Conservation (phyloP, 1,140 invertebrate genomes). For the Teleogryllus occipitalis region DNA sequence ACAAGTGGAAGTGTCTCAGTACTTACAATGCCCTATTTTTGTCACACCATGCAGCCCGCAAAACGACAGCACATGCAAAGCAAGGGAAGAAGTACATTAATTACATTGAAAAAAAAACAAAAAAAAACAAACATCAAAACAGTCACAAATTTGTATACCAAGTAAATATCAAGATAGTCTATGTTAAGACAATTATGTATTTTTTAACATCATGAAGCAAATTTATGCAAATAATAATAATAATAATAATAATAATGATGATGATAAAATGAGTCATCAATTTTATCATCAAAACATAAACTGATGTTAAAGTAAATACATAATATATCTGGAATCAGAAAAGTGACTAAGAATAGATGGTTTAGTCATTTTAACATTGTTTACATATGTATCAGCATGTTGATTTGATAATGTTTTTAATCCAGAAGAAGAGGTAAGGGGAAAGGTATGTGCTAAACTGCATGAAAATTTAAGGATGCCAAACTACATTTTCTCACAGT, state of each 20-base stretch:
- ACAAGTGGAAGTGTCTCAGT: constrained; percentile 17
- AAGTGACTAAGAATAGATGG: not conserved
- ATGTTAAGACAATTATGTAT: constrained; percentile 7
- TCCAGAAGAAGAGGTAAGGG: not conserved
- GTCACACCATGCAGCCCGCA: constrained; percentile 25
- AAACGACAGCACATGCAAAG: constrained; percentile 25
- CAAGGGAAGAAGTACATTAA: constrained; percentile 27
- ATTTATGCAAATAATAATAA: not conserved
- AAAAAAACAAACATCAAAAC: constrained; percentile 15
- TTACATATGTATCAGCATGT: not conserved
- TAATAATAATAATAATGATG: constrained; percentile 7
- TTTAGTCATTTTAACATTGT: not conserved
- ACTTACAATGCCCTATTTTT: constrained; percentile 26
- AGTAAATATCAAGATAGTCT: constrained; percentile 5
- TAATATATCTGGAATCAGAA: not conserved
- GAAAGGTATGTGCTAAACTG: not conserved
- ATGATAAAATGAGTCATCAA: constrained; percentile 11
- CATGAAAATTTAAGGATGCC: not conserved
- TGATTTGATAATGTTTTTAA: not conserved
- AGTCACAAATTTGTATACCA: constrained; percentile 12
- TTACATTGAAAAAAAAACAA: constrained; percentile 21
- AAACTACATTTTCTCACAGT: not conserved
- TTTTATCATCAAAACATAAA: not conserved
- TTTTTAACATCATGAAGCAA: not conserved
- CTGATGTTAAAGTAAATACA: not conserved